phyloP scores from a whole-genome alignment of 2,888 invertebrate genomes.

The Gymnoscelis rufifasciata region DNA sequence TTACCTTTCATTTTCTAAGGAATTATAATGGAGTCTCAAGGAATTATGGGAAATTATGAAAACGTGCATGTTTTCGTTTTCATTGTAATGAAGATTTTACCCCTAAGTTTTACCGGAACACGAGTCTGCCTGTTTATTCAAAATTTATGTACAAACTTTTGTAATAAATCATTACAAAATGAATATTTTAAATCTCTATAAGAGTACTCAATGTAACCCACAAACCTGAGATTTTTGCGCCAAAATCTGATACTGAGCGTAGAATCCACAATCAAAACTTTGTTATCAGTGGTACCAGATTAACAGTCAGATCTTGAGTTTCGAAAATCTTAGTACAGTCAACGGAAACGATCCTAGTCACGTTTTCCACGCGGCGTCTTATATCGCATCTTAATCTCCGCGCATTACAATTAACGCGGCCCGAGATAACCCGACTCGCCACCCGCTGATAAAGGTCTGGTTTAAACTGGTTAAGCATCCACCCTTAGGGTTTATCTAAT shows the following conservation, averaged over 20 bases:
- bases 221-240: background rate
- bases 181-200: too few relatives aligned
- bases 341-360: slow-evolving; percentile 34
- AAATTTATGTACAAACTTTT: background rate
- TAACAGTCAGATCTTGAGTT: background rate
- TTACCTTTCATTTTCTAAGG: slow-evolving; percentile 65
- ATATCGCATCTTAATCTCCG: slow-evolving; percentile 70
- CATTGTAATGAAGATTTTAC: slow-evolving; percentile 25
- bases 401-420: slow-evolving; percentile 77
- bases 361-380: slow-evolving; percentile 46
- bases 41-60: slow-evolving; percentile 54
- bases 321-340: slow-evolving; percentile 9
- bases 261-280: slow-evolving; percentile 1
- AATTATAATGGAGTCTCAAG: slow-evolving; percentile 59
- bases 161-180: too few relatives aligned
- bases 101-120: slow-evolving; percentile 4
- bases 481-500: slow-evolving; percentile 76
- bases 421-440: slow-evolving; percentile 76
- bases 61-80: slow-evolving; percentile 34
- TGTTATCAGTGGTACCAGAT: slow-evolving; percentile 5
- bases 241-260: too few relatives aligned
- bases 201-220: background rate
- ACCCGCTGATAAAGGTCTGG: slow-evolving; percentile 73
- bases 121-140: background rate
- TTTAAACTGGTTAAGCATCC: slow-evolving; percentile 75